phyloP scores from a whole-genome alignment of 2,113 vertebrate species.

The Andinoacara biseriatus region DNA sequence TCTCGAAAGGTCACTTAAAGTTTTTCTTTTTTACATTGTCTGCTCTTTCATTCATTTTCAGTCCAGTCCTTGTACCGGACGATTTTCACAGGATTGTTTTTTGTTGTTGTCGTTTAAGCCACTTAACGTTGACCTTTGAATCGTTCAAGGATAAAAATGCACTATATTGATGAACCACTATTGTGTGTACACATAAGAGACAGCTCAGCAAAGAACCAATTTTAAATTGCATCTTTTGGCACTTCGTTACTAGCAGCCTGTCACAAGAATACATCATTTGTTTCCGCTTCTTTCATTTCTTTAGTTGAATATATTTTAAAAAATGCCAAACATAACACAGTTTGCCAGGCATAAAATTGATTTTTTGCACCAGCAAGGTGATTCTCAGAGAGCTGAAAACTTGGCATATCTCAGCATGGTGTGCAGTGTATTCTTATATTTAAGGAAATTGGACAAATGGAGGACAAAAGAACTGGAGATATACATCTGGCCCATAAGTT shows the following conservation, averaged over 20 bases:
- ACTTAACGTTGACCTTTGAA: too few species aligned
- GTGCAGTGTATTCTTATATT: not conserved
- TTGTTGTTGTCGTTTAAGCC: too few species aligned
- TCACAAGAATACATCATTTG: not conserved
- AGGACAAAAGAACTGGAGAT: not conserved
- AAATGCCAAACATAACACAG: not conserved
- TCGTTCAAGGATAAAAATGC: too few species aligned
- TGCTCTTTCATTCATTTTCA: not conserved
- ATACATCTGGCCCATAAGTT: not conserved
- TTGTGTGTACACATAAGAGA: not conserved
- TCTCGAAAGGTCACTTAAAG: not conserved
- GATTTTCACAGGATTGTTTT: too few species aligned
- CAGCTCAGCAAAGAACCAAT: not conserved
- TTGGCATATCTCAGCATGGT: accelerated
- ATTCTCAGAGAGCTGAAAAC: not conserved
- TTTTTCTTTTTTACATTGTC: not conserved
- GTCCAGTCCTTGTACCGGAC: not conserved
- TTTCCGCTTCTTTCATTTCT: not conserved
- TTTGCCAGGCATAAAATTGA: not conserved
- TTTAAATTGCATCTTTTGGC: not conserved
- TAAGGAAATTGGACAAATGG: not conserved
- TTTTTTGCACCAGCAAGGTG: not conserved
- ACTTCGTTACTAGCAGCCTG: not conserved
- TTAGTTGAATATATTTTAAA: not conserved
- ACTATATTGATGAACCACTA: not conserved